A percentile compares a stretch with the other conserved stretches of the same genome.
These are phyloP conservation scores for Odontamblyopus lacepedii DNA, from an alignment of 2,797 vertebrate genomes.

Conservation along the genomic window DNA sequence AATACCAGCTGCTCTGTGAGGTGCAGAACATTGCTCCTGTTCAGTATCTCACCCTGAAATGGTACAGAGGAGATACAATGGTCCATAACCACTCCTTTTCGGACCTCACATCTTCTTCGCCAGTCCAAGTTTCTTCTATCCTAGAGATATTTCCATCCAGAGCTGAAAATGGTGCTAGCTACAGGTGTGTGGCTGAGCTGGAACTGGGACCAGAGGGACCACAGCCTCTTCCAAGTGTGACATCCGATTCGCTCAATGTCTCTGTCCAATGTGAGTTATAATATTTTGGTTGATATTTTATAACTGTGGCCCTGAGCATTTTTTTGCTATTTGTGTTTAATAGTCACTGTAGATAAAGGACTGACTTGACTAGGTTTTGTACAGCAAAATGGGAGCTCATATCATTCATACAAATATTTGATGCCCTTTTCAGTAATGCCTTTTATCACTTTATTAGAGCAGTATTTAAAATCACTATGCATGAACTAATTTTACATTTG, in stretches of 20 bases:
- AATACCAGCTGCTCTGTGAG: slow-evolving; percentile 82
- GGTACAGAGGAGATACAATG: slow-evolving; percentile 77
- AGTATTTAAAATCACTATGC: neutral
- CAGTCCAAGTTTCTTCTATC: slow-evolving; percentile 82
- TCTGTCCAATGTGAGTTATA: slow-evolving; percentile 70
- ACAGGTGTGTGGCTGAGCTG: slow-evolving; percentile 74
- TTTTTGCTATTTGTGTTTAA: neutral
- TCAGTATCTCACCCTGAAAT: slow-evolving; percentile 80
- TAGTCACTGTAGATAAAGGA: neutral
- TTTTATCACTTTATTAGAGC: neutral
- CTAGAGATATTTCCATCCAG: slow-evolving; percentile 74
- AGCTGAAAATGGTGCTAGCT: slow-evolving; percentile 68
- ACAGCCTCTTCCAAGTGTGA: slow-evolving; percentile 57
- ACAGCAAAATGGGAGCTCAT: neutral
- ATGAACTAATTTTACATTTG: slow-evolving; percentile 1
- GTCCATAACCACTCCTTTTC: slow-evolving; percentile 81
- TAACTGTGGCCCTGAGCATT: neutral
- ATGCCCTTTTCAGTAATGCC: neutral
- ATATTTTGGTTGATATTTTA: neutral
- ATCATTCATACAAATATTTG: neutral
- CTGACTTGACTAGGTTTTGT: neutral
- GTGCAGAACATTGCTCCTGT: slow-evolving; percentile 84
- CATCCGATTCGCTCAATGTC: slow-evolving; percentile 63
- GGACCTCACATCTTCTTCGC: slow-evolving; percentile 76
- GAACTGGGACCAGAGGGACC: slow-evolving; percentile 74